Conservation (phyloP, 2,797 vertebrate species). For the Sebastes vulpes region DNA sequence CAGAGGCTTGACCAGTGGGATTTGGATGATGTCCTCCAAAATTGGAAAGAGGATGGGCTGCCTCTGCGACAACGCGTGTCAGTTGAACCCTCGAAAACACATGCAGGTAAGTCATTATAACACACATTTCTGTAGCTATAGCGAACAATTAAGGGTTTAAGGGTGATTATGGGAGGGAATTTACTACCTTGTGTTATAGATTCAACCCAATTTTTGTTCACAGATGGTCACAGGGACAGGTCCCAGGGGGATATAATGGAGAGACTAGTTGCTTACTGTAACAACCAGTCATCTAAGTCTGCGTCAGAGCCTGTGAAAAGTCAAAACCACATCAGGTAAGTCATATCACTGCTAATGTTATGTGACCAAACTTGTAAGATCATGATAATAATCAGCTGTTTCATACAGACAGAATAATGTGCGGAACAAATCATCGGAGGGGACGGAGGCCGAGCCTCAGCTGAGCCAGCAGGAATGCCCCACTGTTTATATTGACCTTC, state of each 20-base stretch:
- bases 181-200: not conserved
- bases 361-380: not conserved
- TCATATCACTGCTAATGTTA: not conserved
- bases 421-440: not conserved
- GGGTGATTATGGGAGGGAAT: not conserved
- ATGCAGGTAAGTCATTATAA: constrained; percentile 18
- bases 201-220: constrained; percentile 5
- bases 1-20: constrained; percentile 83
- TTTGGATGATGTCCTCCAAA: constrained; percentile 75
- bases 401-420: constrained; percentile 22
- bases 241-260: constrained; percentile 75
- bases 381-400: not conserved
- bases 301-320: constrained; percentile 12
- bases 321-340: constrained; percentile 28
- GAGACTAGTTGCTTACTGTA: constrained; percentile 74
- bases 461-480: constrained; percentile 27
- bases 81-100: not conserved
- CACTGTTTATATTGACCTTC: constrained; percentile 69
- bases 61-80: not conserved
- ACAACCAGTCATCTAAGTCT: constrained; percentile 55
- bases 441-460: constrained; percentile 11
- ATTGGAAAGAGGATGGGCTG: constrained; percentile 48
- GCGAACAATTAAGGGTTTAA: not conserved
- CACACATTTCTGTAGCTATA: not conserved
- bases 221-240: constrained; percentile 52